Conservation (phyloP, 37 sponge, comb jelly and placozoan species). For the Aplysina aerophoba region DNA sequence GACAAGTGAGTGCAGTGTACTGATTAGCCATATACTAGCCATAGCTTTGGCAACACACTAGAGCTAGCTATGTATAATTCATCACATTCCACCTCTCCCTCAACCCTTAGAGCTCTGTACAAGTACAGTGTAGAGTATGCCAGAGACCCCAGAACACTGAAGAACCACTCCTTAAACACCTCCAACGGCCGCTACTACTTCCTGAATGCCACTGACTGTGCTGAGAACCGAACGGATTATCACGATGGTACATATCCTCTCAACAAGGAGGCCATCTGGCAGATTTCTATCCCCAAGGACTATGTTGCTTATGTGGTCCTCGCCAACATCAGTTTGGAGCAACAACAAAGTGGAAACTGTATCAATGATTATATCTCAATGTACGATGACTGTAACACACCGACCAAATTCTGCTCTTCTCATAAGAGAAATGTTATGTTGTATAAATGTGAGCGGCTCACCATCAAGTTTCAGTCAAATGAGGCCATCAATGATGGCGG, state of each 20-base stretch:
- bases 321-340: neutral
- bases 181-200: too few relatives aligned
- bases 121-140: too few relatives aligned
- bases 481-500: neutral
- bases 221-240: too few relatives aligned
- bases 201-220: too few relatives aligned
- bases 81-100: too few relatives aligned
- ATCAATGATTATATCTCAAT: neutral
- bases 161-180: too few relatives aligned
- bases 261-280: slow-evolving; percentile 20
- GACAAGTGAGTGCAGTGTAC: too few relatives aligned
- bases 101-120: too few relatives aligned
- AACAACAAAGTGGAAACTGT: neutral
- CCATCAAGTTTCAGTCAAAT: slow-evolving; percentile 16
- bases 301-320: neutral
- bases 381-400: neutral
- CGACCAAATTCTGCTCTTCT: slow-evolving; percentile 7
- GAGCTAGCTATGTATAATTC: too few relatives aligned
- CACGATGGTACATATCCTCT: neutral
- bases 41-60: too few relatives aligned
- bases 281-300: neutral
- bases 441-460: neutral
- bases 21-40: too few relatives aligned
- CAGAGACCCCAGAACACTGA: too few relatives aligned
- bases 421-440: neutral